phyloP scores from a whole-genome alignment of 2,888 invertebrate genomes.

The Theretra japonica region DNA sequence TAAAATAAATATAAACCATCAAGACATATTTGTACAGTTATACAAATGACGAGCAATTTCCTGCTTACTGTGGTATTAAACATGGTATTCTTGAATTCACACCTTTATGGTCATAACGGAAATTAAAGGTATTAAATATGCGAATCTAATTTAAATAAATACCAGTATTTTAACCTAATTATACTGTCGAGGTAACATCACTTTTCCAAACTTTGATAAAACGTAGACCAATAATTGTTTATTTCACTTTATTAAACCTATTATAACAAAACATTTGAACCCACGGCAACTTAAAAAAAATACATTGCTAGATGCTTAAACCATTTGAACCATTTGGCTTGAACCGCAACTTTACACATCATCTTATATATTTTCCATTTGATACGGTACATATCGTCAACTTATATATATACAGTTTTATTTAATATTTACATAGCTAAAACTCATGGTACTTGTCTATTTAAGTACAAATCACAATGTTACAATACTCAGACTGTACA shows the following conservation, averaged over 20 bases:
- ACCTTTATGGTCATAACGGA: conserved; percentile 15
- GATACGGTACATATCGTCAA: no score
- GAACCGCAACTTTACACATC: no score
- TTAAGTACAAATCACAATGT: neutral
- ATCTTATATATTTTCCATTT: no score
- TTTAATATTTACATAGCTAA: no score
- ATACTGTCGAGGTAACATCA: neutral
- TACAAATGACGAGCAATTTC: neutral
- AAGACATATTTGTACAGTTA: neutral
- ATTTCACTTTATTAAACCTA: no score
- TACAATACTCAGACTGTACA: neutral
- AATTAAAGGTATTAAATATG: neutral
- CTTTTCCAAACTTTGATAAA: no score
- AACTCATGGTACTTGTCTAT: neutral
- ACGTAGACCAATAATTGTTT: no score
- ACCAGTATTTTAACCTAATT: neutral
- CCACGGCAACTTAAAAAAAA: no score
- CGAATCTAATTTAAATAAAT: conserved; percentile 19
- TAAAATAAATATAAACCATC: neutral
- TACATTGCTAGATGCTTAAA: no score
- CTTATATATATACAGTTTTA: no score
- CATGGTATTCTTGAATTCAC: neutral
- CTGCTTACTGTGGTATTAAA: neutral
- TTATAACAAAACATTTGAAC: no score
- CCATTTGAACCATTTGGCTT: no score